Base-by-base conservation (phyloP, 2,113 vertebrate species). In the Sander vitreus region DNA sequence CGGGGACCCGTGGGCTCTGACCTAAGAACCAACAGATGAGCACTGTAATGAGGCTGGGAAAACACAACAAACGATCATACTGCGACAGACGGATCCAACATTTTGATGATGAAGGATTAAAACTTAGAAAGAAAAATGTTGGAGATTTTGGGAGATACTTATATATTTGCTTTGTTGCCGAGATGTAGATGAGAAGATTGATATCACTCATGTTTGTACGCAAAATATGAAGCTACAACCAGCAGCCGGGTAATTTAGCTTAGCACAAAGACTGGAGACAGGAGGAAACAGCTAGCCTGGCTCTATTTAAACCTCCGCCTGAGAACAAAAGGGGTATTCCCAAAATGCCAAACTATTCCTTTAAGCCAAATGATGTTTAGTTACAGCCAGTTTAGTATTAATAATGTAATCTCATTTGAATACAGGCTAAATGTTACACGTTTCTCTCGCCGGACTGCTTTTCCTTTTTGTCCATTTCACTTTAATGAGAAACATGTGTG, bases 21-120 rank as follows among this genome's bases (percentile, higher is more conserved):
- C 81, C 88, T 78, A 70, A 76, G 80, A 86, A 78, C 64, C 86
- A 91, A 80, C 57, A 87, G 54, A 86, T 86, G 73, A 87, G 43
- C 36, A 54, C 70, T 47, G 39, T 65, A 58, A 67, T 69, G 69
- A 86, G 69, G 51, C 55, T 78, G 57, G 54, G 76, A 73, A 88
- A 88, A 72, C 45, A 89, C 73, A 84, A 80, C 48, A 73, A 81
- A 60, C 62, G 68, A 47, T 81, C 63, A 65, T 36, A 70, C 5
- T 30, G 57, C 58, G 64, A 74, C n/a, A 63, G 39, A 63, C 50
- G 27, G 27, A 53, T 53, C 30, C 55, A 53, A 68, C 48, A 63
- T 60, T 39, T 58, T 36, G 64, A 48, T 50, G 51, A 82, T 19
- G 16, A n/a, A 55, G 16, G 4, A 25, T 6, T 14, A 19, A 36